These are phyloP conservation scores for Tauraco hartlaubi DNA, from an alignment of 2,797 vertebrate species.

Conservation along the genomic window DNA sequence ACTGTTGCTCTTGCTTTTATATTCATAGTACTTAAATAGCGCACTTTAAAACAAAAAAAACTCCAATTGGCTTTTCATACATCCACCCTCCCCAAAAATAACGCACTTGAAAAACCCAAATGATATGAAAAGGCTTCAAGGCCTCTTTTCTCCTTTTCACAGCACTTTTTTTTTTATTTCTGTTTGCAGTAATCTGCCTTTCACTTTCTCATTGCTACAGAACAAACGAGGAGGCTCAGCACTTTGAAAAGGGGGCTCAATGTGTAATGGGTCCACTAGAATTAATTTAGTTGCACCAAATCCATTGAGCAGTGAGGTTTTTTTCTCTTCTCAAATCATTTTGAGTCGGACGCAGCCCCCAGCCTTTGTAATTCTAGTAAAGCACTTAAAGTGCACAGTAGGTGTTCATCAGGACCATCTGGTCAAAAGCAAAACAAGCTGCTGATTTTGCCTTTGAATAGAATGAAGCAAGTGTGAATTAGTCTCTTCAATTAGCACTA, in stretches of 20 bases:
- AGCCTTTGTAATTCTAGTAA: slow-evolving; percentile 99
- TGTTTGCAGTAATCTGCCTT: slow-evolving; percentile 91
- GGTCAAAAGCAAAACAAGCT: slow-evolving; percentile 94
- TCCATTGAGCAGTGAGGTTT: slow-evolving; percentile 84
- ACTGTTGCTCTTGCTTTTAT: slow-evolving; percentile 89
- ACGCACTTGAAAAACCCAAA: slow-evolving; percentile 89
- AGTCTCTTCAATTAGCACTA: slow-evolving; percentile 99
- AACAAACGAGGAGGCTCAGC: slow-evolving; percentile 88
- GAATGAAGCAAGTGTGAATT: slow-evolving; percentile 90
- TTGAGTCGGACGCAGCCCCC: slow-evolving; percentile 87
- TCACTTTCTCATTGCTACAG: slow-evolving; percentile 90
- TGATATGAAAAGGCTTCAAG: slow-evolving; percentile 89
- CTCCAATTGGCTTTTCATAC: slow-evolving; percentile 88
- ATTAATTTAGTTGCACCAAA: slow-evolving; percentile 90
- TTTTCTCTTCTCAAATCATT: slow-evolving; percentile 86
- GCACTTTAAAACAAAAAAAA: slow-evolving; percentile 87
- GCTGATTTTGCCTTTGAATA: slow-evolving; percentile 89
- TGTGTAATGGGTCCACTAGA: slow-evolving; percentile 89
- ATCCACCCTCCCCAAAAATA: slow-evolving; percentile 87
- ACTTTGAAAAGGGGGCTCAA: slow-evolving; percentile 88
- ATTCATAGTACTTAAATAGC: slow-evolving; percentile 88
- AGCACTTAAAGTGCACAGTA: slow-evolving; percentile 99
- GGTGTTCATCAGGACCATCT: slow-evolving; percentile 99
- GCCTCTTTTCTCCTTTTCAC: slow-evolving; percentile 88
- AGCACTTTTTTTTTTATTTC: slow-evolving; percentile 84